Base-by-base conservation (phyloP, 2,797 vertebrate genomes). In the Hemibagrus guttatus region DNA sequence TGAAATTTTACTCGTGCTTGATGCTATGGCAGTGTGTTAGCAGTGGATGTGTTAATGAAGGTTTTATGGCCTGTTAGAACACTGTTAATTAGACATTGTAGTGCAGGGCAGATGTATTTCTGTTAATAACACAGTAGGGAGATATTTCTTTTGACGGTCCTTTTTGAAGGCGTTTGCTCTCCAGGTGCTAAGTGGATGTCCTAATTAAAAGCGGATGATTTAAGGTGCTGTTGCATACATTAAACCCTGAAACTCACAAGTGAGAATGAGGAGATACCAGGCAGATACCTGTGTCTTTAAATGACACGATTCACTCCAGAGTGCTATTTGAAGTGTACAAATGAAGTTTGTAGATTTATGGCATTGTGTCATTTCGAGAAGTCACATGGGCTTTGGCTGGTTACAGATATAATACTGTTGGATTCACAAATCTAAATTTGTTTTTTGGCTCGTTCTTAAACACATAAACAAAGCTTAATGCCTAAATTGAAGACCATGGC, bases 21-120 rank as follows among this genome's bases (percentile, higher is more conserved):
- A 89, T 86, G 92, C 90, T 83, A 8, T 87, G 81, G 88, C 87
- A 75, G 91, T 69, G 58, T 90, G 88, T 91, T 91, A 89, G 91
- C 85, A 88, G 89, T 87, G 75, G 92, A 93, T 92, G 91, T 94
- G 92, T 93, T 93, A 91, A 92, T 92, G 90, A 94, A 92, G 91
- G 92, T 93, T 95, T 95, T 95, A 95, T 91, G 90, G 90, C 89
- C 91, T 93, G 90, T 90, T 90, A 49, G 88, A 86, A 92, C 91
- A 92, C 89, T 93, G 93, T 92, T 95, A 95, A 94, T 95, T 95
- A 88, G 89, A 88, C 89, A 85, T 94, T 93, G 93, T 94, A 68
- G 86, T 90, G 78, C 84, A 19, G 85, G 89, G 91, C 59, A 93
- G 91, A 92, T 91, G 87, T 86, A 87, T 92, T 93, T 92, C 87